Conservation (phyloP, 2,797 vertebrate species). For the Decapterus maruadsi region DNA sequence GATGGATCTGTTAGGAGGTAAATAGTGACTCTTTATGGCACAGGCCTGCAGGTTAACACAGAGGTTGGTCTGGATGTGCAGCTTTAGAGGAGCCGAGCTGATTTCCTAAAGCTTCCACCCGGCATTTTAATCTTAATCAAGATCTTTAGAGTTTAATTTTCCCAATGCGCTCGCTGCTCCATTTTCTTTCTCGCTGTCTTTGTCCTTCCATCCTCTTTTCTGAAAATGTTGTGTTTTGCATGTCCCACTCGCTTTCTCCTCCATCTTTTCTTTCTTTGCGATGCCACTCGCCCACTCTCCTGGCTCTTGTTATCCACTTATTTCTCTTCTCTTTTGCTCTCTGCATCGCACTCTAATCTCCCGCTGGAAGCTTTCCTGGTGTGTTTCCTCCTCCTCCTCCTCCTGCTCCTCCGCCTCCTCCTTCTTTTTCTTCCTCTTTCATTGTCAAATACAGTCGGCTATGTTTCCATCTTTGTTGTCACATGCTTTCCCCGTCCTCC, state of each 20-base stretch:
- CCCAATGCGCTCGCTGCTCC: conserved; percentile 20
- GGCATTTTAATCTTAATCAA: conserved; percentile 62
- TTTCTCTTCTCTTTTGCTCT: conserved; percentile 54
- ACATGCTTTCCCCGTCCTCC: conserved; percentile 15
- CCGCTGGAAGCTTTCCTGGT: conserved; percentile 70
- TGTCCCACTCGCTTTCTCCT: conserved; percentile 48
- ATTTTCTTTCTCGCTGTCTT: conserved; percentile 36
- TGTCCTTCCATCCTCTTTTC: conserved; percentile 49
- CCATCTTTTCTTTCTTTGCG: conserved; percentile 59
- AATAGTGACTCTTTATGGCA: conserved; percentile 2
- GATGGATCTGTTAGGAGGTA: conserved; percentile 15
- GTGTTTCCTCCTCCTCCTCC: conserved; percentile 52
- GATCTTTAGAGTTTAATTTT: conserved; percentile 64
- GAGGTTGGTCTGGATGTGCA: conserved; percentile 47
- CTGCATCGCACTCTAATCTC: conserved; percentile 73
- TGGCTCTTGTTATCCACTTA: conserved; percentile 66
- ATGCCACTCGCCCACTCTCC: conserved; percentile 67
- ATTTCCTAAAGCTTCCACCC: conserved; percentile 45
- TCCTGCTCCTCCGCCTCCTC: background rate
- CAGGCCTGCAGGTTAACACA: background rate
- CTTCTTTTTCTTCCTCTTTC: conserved; percentile 20
- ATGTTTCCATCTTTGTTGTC: conserved; percentile 44
- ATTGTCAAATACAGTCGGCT: conserved; percentile 38
- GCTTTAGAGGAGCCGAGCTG: conserved; percentile 42
- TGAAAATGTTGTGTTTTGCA: conserved; percentile 42